Percentiles rank a stretch among this genome's conserved stretches.
Conservation (phyloP, 2,113 vertebrate genomes). For the Thymallus thymallus region DNA sequence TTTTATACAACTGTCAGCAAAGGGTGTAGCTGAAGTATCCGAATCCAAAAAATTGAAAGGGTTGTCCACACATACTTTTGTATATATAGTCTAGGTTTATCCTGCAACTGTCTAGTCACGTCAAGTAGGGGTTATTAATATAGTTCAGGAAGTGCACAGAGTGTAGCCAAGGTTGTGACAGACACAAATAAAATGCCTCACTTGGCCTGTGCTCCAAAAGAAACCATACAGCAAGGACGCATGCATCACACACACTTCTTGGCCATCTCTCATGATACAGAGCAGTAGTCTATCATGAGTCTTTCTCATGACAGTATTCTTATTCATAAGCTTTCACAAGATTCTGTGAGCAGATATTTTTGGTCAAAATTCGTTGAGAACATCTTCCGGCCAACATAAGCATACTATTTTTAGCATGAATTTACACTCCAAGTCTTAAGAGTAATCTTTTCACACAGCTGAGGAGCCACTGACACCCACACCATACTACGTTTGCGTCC, state of each 20-base stretch:
- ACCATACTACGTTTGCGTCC: neutral
- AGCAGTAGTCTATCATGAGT: neutral
- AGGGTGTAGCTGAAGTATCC: no score
- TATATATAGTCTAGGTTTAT: slow-evolving; percentile 13
- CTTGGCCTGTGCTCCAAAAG: slow-evolving; percentile 9
- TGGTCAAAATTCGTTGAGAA: neutral
- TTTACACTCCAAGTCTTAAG: neutral
- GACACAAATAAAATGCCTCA: slow-evolving; percentile 52
- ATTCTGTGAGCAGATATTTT: neutral
- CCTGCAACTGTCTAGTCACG: slow-evolving; percentile 29
- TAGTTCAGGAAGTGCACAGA: slow-evolving; percentile 33
- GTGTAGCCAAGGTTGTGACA: slow-evolving; percentile 46
- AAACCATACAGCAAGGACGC: slow-evolving; percentile 13
- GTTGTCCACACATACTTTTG: neutral
- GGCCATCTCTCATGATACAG: slow-evolving; percentile 8
- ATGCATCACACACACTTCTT: slow-evolving; percentile 23
- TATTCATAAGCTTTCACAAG: neutral
- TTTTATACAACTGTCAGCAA: no score
- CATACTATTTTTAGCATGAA: neutral
- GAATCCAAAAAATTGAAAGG: neutral
- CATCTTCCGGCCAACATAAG: neutral
- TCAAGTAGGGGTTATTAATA: slow-evolving; percentile 35
- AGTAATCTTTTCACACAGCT: neutral
- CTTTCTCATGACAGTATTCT: neutral
- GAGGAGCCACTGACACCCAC: neutral